Evolutionary conservation across 1,140 invertebrate species (phyloP).

Genomic region (Bombus polaris): DNA sequence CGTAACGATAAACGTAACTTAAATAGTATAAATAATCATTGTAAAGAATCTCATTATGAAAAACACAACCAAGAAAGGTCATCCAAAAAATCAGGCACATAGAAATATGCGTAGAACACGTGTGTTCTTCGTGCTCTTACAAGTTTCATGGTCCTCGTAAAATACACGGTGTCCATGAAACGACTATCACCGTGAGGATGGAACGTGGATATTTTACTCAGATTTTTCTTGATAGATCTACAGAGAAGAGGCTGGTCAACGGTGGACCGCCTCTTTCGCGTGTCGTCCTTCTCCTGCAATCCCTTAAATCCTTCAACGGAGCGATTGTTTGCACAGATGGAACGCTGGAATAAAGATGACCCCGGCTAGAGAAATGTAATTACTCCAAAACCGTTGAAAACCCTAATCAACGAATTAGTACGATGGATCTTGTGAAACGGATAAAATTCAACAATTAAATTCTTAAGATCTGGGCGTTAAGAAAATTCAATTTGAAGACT

Average conservation of each 20-base stretch:
- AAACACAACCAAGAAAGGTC: background rate
- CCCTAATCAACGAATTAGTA: background rate
- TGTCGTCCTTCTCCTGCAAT: slow-evolving; percentile 50
- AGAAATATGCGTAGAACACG: background rate
- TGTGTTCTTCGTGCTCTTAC: background rate
- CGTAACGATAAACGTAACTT: too few species aligned
- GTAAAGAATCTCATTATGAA: background rate
- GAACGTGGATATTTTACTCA: background rate
- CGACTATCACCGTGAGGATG: background rate
- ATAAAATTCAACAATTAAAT: background rate
- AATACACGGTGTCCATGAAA: background rate
- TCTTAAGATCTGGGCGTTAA: too few species aligned
- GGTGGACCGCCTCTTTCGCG: slow-evolving; percentile 56
- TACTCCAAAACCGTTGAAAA: background rate
- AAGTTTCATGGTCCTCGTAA: background rate
- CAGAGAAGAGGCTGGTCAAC: slow-evolving; percentile 63
- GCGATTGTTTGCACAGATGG: too few species aligned
- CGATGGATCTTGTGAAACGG: background rate
- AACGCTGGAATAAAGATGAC: background rate
- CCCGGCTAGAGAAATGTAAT: background rate
- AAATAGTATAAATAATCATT: too few species aligned
- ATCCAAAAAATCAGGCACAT: background rate
- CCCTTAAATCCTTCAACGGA: slow-evolving; percentile 52
- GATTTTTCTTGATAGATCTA: slow-evolving; percentile 43
- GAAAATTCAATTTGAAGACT: too few species aligned